Evolutionary conservation across 2,888 invertebrate species (phyloP), one percentile per base, ranked within the genome.

Genomic region (Cheilosia urbana): DNA sequence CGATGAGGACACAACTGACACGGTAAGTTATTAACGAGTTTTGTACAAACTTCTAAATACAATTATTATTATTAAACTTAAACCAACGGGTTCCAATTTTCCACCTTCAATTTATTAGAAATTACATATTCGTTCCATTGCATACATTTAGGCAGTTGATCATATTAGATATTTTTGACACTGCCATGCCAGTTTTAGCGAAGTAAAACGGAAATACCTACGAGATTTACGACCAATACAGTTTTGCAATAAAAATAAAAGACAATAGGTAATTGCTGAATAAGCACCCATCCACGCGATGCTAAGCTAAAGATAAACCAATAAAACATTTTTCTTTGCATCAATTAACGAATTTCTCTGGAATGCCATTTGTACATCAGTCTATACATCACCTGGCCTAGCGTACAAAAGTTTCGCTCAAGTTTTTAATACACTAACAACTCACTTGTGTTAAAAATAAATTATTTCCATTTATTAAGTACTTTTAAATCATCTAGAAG

Each of bases 1-100:
- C n/a, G 90, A 90, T 63, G 91, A 88, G 57, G 89, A 89, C 65
- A 88, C 88, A 9, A 89, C 88, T 27, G 88, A 89, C 84, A 89
- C 89, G 88, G 89, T 90, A 75, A 89, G 89, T 87, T 55, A 49
- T 34, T 30, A 15, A 5, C 7, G 24, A 15, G 15, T 55, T n/a
- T 4, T 27, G 15, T 55, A 2, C 27, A n/a, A 3, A n/a, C 0
- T 4, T 55, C 30, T 19, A 37, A 11, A 27, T 27, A 27, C 27
- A 6, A 37, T 37, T 27, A 4, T 6, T 24, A n/a, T n/a, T 2
- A 6, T 19, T 9, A 5, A 42, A 42, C 4, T 1, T 2, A 19
- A 21, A 49, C 7, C 19, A 7, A 9, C 7, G 4, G 47, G 19
- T 6, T 9, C 1, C 9, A 19, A n/a, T 15, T 45, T 45, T n/a